Base-by-base conservation (phyloP, 2,113 vertebrate genomes). In the Pelvicachromis taeniatus region DNA sequence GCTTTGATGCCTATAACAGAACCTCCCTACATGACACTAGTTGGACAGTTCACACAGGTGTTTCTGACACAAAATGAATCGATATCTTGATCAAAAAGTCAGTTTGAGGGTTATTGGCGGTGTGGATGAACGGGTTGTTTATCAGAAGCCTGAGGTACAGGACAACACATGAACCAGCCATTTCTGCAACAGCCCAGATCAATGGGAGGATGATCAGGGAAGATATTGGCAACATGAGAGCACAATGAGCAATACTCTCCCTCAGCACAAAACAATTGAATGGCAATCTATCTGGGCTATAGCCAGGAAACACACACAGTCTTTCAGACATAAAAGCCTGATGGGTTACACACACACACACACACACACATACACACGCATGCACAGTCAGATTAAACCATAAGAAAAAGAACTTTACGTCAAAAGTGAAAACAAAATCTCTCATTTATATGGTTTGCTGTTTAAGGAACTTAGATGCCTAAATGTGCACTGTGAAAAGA, bases 211-310 rank as follows among this genome's bases (percentile, higher is more conserved):
- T 91, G 93, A 94, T 95, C 90, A 89, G 83, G 84, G 77, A 70
- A 91, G 85, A 93, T 95, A 93, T 92, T 93, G 94, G 93, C 94
- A 93, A 93, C 91, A 92, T 80, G 84, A 91, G 83, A 87, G 81
- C 68, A 33, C 79, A 42, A 84, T 79, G 91, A 92, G 94, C 93
- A 92, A 86, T 84, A 82, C 77, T 90, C 87, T 90, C 80, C 78
- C 89, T 91, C 88, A 81, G 87, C 90, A 91, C 87, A 87, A 92
- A 91, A 88, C 91, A 91, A 90, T 80, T 90, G 92, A 94, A 93
- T 78, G 78, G 87, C 89, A 92, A 94, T 95, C 90, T 95, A 83
- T 95, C 91, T 94, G n/a, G 19, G 82, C 84, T 38, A 14, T 16
- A 79, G 77, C 56, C 77, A 48, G 78, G 58, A 88, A 81, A 85